Evolutionary conservation across 2,888 invertebrate genomes (phyloP).

Genomic region (Diabrotica balteata): DNA sequence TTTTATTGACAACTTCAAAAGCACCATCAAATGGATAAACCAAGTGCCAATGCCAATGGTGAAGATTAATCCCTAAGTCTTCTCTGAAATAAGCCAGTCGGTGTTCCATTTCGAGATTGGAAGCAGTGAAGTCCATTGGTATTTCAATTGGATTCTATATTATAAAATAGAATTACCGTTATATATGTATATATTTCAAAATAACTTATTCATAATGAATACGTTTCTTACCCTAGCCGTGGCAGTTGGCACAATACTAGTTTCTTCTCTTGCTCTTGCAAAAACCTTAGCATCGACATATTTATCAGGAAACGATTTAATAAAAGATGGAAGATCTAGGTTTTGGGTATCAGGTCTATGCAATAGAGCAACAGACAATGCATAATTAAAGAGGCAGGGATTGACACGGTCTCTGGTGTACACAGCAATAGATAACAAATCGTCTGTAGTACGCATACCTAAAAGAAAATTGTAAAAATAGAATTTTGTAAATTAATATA

Average conservation of each 20-base stretch:
- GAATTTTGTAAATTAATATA: too few species aligned
- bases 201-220: too few species aligned
- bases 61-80: slow-evolving; percentile 84
- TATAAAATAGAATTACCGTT: too few species aligned
- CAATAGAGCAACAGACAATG: slow-evolving; percentile 76
- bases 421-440: slow-evolving; percentile 73
- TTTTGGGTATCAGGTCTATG: slow-evolving; percentile 77
- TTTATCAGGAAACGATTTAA: slow-evolving; percentile 82
- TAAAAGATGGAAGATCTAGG: slow-evolving; percentile 74
- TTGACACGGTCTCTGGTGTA: slow-evolving; percentile 78
- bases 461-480: not conserved
- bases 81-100: slow-evolving; percentile 85
- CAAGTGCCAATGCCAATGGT: slow-evolving; percentile 93
- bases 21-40: slow-evolving; percentile 81
- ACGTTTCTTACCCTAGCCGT: too few species aligned
- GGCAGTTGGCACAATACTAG: slow-evolving; percentile 65
- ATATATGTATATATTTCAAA: too few species aligned
- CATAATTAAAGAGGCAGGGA: slow-evolving; percentile 82
- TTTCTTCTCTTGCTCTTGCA: slow-evolving; percentile 72
- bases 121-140: slow-evolving; percentile 78
- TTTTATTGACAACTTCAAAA: slow-evolving; percentile 71
- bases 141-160: slow-evolving; percentile 71
- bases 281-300: slow-evolving; percentile 80
- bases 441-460: slow-evolving; percentile 66
- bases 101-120: slow-evolving; percentile 78